Evolutionary conservation across 2,113 vertebrate genomes (phyloP).

Genomic region (Trichechus manatus): DNA sequence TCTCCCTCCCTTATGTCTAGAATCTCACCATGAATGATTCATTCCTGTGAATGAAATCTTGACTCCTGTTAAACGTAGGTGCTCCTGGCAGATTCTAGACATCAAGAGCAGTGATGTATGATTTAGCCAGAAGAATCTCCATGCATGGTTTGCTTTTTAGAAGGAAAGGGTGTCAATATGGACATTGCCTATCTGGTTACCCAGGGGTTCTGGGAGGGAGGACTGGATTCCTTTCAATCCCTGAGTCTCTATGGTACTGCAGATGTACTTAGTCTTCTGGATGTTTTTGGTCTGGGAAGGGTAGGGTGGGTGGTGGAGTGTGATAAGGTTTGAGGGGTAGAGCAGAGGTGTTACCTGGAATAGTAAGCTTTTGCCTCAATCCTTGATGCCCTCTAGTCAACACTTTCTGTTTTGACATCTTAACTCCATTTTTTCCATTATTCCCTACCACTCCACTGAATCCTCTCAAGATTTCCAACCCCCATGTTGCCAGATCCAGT

Average conservation of each 20-base stretch:
- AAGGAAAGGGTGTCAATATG: not conserved
- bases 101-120: not conserved
- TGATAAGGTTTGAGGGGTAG: not conserved
- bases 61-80: not conserved
- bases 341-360: not conserved
- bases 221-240: not conserved
- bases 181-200: not conserved
- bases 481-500: not conserved
- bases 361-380: not conserved
- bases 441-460: not conserved
- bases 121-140: not conserved
- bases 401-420: not conserved
- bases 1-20: not conserved
- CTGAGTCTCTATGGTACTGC: not conserved
- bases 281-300: not conserved
- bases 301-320: not conserved
- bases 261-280: not conserved
- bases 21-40: not conserved
- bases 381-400: not conserved
- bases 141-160: slow-evolving; percentile 49
- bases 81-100: not conserved
- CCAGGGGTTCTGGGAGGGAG: not conserved
- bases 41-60: not conserved
- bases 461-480: not conserved
- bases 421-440: not conserved